Conservation (phyloP, 2,797 vertebrate genomes). For the Oceanodroma leucorhoa region DNA sequence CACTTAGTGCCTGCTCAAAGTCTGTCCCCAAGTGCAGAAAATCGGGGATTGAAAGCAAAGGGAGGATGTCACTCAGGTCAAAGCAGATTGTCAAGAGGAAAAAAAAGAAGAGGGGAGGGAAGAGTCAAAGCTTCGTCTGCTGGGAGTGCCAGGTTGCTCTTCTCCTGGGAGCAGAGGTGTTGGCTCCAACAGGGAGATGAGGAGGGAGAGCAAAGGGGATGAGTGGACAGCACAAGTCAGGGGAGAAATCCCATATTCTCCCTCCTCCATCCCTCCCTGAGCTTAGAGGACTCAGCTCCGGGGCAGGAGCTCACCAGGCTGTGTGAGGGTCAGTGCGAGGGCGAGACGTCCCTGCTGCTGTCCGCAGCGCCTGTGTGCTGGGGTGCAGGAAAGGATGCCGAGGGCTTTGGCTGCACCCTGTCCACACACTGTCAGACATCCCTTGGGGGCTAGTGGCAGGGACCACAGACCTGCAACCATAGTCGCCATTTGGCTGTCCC, state of each 20-base stretch:
- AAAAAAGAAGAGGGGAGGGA: accelerated
- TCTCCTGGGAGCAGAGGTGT: neutral
- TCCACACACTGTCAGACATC: neutral
- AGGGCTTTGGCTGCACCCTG: neutral
- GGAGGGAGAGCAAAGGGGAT: neutral
- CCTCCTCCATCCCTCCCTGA: neutral
- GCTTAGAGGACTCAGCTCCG: neutral
- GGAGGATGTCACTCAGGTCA: constrained; percentile 38
- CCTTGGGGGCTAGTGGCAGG: neutral
- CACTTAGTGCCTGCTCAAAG: constrained; percentile 38
- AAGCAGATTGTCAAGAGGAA: neutral
- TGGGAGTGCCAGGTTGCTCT: neutral
- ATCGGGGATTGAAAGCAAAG: constrained; percentile 16
- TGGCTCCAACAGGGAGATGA: neutral
- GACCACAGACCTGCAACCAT: neutral
- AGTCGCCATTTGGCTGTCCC: neutral
- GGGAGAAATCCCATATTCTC: neutral
- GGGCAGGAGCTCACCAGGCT: neutral
- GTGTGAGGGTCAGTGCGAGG: neutral
- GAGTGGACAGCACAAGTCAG: neutral
- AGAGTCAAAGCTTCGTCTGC: neutral
- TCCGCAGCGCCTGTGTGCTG: accelerated
- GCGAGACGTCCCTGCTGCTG: neutral
- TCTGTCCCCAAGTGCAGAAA: constrained; percentile 40
- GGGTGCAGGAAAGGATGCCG: neutral